A percentile compares a stretch with the other conserved stretches of the same genome.
phyloP scores from a whole-genome alignment of 2,113 vertebrate genomes.

The Delphinus delphis region DNA sequence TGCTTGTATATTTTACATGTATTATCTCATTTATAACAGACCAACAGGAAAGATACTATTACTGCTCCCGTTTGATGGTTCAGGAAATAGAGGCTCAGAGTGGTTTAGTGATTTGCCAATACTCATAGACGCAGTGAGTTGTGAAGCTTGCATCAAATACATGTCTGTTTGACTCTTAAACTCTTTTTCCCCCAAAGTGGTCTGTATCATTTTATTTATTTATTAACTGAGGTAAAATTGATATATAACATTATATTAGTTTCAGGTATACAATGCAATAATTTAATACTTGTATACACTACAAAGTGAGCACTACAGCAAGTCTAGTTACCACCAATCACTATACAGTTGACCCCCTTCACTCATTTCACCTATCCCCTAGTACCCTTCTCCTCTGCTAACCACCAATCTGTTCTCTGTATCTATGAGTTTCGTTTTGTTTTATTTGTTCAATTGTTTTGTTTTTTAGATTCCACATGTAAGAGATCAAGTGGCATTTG shows the following conservation, averaged over 20 bases:
- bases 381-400: too few species aligned
- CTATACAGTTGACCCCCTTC: background rate
- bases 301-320: background rate
- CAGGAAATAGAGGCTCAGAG: background rate
- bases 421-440: too few species aligned
- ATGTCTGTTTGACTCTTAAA: background rate
- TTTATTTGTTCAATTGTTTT: too few species aligned
- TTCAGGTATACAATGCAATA: background rate
- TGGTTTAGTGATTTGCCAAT: background rate
- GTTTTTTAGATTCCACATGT: too few species aligned
- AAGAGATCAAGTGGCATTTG: too few species aligned
- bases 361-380: too few species aligned
- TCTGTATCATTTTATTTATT: background rate
- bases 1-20: background rate
- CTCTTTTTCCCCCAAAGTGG: background rate
- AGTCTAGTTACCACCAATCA: background rate
- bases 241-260: background rate
- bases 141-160: background rate
- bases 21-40: background rate
- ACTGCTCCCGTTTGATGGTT: background rate
- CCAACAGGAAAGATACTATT: background rate
- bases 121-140: background rate
- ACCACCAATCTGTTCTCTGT: too few species aligned
- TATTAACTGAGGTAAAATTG: background rate
- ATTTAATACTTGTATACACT: background rate